Evolutionary conservation across 2,113 vertebrate species (phyloP), one percentile per base, ranked within the genome.

Genomic region (Eonycteris spelaea): DNA sequence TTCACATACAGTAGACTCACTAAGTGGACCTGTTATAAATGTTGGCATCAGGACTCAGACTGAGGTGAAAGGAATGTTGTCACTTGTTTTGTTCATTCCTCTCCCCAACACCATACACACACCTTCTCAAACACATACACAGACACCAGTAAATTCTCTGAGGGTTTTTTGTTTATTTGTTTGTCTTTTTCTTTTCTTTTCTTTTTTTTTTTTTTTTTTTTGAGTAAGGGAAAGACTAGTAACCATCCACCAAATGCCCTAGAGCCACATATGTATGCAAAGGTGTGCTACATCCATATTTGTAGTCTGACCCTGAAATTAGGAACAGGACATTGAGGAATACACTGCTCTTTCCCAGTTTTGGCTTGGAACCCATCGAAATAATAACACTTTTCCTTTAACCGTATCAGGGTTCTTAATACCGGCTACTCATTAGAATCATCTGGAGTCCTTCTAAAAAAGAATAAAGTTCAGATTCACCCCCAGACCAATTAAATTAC

Each of bases 401-500:
- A 73, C 6, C 71, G 4, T 33, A 26, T 80, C 51, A 26, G 28
- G 40, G 35, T 45, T 59, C 67, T 53, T 89, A 77, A 59, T 26
- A 33, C 19, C 86, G 21, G 43, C 13, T 59, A 12, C 7, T 33
- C 59, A 67, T 77, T 57, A 82, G 33, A 90, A 65, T 51, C 14
- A 57, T 26, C 43, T 93, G 53, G 28, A 94, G 5, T 80, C 51
- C 57, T 95, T 90, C 57, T 28, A 16, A 45, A 75, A 79, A 93
- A 21, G 22, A 75, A 24, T 51, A 89, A 35, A 35, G 9, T 10
- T 45, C 35, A 65, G 45, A 43, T 96, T 74, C 51, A 73, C 33
- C 18, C 28, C 48, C 24, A 45, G 12, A 65, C 48, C 48, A 48
- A 88, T 78, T 26, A 78, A 70, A 78, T 73, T 71, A 74, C 55